These are phyloP conservation scores for Clarias batrachus DNA, from an alignment of 2,113 vertebrate genomes.

Conservation along the genomic window DNA sequence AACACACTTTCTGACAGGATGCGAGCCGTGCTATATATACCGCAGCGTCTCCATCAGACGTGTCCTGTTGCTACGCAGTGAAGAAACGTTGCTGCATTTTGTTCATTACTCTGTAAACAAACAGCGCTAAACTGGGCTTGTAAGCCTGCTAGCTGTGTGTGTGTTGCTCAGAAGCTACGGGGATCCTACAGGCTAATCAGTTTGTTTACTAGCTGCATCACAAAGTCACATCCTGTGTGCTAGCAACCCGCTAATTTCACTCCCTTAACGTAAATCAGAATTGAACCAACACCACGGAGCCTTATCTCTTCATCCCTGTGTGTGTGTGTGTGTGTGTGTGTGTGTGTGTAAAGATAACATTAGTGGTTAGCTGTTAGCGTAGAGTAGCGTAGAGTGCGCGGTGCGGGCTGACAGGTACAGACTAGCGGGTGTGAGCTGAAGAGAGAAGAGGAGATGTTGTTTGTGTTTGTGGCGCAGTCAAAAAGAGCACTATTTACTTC, in stretches of 20 bases:
- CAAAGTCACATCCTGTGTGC: not conserved
- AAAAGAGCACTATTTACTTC: not conserved
- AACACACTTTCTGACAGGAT: not conserved
- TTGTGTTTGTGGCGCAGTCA: not conserved
- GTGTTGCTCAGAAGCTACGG: not conserved
- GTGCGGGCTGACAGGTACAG: not conserved
- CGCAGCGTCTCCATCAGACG: not conserved
- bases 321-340: not conserved
- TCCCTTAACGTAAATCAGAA: not conserved
- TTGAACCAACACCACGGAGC: not conserved
- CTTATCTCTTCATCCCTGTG: not conserved
- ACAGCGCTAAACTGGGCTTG: not conserved
- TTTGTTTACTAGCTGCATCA: not conserved
- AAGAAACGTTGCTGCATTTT: not conserved
- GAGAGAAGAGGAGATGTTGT: not conserved
- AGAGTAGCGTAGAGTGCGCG: not conserved
- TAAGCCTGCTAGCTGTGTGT: not conserved
- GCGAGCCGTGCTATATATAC: not conserved
- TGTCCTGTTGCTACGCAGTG: not conserved
- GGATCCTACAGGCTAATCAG: not conserved
- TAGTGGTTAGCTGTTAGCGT: not conserved
- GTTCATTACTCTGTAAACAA: not conserved
- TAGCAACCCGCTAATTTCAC: not conserved
- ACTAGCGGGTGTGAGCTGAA: not conserved
- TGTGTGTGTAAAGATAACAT: not conserved